A percentile compares a stretch with the other conserved stretches of the same genome.
Conservation (phyloP, 2,113 vertebrate species). For the Heliornis fulica region DNA sequence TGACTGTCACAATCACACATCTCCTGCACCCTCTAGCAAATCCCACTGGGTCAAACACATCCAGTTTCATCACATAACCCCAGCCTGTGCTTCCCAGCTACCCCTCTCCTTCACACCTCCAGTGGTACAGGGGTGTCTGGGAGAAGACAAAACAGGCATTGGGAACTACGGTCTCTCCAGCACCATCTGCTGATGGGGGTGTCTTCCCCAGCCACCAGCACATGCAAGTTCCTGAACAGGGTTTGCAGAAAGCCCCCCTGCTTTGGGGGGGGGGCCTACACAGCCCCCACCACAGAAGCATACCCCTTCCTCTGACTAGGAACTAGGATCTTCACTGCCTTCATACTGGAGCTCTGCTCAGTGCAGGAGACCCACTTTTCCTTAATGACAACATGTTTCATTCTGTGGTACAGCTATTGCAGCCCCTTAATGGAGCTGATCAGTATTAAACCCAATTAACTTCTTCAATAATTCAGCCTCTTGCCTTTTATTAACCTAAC, state of each 20-base stretch:
- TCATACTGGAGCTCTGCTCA: neutral
- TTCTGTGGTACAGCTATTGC: neutral
- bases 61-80: neutral
- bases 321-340: neutral
- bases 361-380: neutral
- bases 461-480: neutral
- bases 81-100: neutral
- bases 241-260: neutral
- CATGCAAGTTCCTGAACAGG: rapidly evolving
- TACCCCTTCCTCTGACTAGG: neutral
- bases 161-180: neutral
- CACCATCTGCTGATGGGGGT: neutral
- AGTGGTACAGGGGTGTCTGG: neutral
- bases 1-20: neutral
- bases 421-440: neutral
- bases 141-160: neutral
- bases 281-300: neutral
- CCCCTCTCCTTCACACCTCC: neutral
- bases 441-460: neutral
- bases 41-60: neutral
- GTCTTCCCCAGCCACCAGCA: neutral
- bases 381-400: neutral
- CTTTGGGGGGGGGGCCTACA: neutral
- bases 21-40: neutral
- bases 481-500: neutral